Conservation (phyloP, 2,888 invertebrate genomes). For the Acrocyrtus sp. region DNA sequence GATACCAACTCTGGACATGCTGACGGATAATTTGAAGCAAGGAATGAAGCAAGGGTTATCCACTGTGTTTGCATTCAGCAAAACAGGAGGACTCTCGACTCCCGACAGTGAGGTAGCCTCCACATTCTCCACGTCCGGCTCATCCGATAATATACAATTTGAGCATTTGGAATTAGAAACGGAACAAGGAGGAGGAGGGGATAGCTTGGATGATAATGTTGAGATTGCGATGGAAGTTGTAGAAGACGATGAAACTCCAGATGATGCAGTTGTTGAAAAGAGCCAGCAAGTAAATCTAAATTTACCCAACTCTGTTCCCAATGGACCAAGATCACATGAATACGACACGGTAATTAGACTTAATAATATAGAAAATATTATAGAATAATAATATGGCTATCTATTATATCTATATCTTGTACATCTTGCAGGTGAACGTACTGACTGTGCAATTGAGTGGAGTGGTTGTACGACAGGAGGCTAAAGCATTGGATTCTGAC, state of each 20-base stretch:
- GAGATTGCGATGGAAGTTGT: conserved; percentile 58
- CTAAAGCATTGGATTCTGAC: conserved; percentile 74
- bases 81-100: conserved; percentile 61
- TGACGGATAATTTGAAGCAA: conserved; percentile 54
- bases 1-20: conserved; percentile 47
- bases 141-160: conserved; percentile 61
- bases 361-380: background rate
- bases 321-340: conserved; percentile 37
- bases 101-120: conserved; percentile 63
- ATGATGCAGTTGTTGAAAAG: background rate
- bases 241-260: conserved; percentile 33
- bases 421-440: conserved; percentile 69
- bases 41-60: conserved; percentile 58
- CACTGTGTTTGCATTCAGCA: conserved; percentile 60
- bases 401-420: too few relatives aligned
- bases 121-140: conserved; percentile 60
- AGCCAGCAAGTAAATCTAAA: too few relatives aligned
- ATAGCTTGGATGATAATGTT: conserved; percentile 37
- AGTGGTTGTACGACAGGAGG: conserved; percentile 79
- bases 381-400: too few relatives aligned
- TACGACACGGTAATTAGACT: conserved; percentile 27
- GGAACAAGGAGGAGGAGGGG: conserved; percentile 12
- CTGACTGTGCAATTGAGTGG: conserved; percentile 77
- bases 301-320: conserved; percentile 21
- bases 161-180: conserved; percentile 56